phyloP scores from a whole-genome alignment of 92 coral and sea anemone genomes.

The Palythoa caribaeorum region DNA sequence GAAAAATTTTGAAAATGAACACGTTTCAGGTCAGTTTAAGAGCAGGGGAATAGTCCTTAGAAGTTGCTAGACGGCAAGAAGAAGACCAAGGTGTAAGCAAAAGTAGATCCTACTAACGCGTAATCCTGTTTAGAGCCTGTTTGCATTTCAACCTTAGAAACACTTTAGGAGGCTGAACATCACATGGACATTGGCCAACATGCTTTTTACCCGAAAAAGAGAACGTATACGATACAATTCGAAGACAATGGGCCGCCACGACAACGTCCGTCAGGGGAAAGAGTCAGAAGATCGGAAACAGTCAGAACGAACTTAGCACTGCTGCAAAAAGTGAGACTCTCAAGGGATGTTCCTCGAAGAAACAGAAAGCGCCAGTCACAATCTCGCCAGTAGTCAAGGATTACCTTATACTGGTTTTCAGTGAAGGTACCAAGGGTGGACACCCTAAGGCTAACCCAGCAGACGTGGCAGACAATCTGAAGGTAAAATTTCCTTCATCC shows the following conservation, averaged over 20 bases:
- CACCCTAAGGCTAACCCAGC: constrained; percentile 54
- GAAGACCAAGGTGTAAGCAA: constrained; percentile 15
- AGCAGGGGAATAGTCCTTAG: not conserved
- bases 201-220: constrained; percentile 29
- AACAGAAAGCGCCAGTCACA: constrained; percentile 25
- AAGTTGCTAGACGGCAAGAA: too few species aligned
- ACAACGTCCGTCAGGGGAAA: constrained; percentile 43
- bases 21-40: not conserved
- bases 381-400: constrained; percentile 58
- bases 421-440: constrained; percentile 43
- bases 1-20: not conserved
- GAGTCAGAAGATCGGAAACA: constrained; percentile 46
- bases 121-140: constrained; percentile 54
- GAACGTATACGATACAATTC: constrained; percentile 38
- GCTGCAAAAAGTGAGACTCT: not conserved
- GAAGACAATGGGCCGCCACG: constrained; percentile 56
- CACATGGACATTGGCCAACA: constrained; percentile 62
- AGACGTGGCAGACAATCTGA: constrained; percentile 38
- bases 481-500: constrained; percentile 22
- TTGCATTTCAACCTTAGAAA: constrained; percentile 47
- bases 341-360: constrained; percentile 41
- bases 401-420: constrained; percentile 33
- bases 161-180: constrained; percentile 61
- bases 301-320: not conserved
- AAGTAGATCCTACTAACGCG: not conserved